These are phyloP conservation scores for Rhipidura dahli DNA, from an alignment of 2,113 vertebrate genomes.

Conservation along the genomic window DNA sequence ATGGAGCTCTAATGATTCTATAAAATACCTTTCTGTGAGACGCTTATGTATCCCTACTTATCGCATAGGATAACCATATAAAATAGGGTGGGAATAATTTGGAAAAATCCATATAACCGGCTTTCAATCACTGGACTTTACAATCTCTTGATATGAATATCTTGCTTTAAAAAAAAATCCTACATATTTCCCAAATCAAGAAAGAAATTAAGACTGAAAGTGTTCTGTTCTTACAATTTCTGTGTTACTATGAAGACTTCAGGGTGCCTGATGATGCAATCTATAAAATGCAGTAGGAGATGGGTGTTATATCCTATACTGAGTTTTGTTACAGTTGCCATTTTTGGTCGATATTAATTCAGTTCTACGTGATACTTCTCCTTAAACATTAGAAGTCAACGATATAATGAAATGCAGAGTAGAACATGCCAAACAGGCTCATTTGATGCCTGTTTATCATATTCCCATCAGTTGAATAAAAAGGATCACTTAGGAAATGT, in stretches of 20 bases:
- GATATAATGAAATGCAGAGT: background rate
- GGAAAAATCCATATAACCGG: background rate
- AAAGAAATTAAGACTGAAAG: background rate
- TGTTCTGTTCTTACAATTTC: background rate
- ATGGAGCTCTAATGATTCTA: background rate
- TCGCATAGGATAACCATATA: background rate
- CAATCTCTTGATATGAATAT: background rate
- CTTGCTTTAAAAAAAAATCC: background rate
- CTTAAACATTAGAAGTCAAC: constrained; percentile 3
- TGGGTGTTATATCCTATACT: background rate
- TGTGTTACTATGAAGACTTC: background rate
- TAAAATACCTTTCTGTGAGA: background rate
- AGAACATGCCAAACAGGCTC: background rate
- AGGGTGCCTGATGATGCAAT: background rate
- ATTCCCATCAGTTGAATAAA: background rate
- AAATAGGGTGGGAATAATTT: background rate
- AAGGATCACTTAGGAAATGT: background rate
- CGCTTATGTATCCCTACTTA: background rate
- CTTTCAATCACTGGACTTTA: background rate
- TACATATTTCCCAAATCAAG: background rate
- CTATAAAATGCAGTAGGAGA: constrained; percentile 36
- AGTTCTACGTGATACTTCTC: background rate
- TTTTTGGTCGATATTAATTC: constrained; percentile 41
- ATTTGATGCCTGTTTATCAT: constrained; percentile 1
- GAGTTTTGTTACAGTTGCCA: constrained; percentile 34